phyloP scores from a whole-genome alignment of 2,797 vertebrate species.

The Limosa lapponica region DNA sequence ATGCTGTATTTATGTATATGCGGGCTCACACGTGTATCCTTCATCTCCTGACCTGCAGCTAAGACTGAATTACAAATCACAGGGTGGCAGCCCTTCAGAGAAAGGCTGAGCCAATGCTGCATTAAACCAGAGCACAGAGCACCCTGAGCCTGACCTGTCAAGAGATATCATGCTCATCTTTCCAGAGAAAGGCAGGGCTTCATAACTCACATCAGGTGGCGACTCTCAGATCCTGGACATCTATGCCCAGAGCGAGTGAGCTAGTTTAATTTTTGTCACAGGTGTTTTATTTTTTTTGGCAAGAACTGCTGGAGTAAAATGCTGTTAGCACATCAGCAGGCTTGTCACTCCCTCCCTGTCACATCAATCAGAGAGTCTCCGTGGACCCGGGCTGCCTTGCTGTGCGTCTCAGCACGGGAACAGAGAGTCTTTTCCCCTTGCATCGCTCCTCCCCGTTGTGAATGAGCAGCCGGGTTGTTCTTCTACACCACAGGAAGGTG shows the following conservation, averaged over 20 bases:
- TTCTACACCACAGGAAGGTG: neutral
- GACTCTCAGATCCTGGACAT: neutral
- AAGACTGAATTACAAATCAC: conserved; percentile 65
- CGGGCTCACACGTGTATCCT: neutral
- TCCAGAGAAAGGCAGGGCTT: neutral
- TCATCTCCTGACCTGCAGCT: conserved; percentile 35
- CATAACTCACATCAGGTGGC: neutral
- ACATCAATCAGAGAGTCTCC: conserved; percentile 48
- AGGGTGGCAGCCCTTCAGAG: conserved; percentile 34
- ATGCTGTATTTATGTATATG: neutral
- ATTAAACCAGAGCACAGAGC: conserved; percentile 22
- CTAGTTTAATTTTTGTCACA: conserved; percentile 6
- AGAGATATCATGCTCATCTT: neutral
- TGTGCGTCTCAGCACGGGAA: neutral
- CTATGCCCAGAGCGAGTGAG: neutral
- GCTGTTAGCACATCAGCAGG: conserved; percentile 48
- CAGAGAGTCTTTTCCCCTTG: neutral
- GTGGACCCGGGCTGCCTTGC: neutral
- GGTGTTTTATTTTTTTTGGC: conserved; percentile 40
- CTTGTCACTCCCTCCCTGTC: conserved; percentile 44
- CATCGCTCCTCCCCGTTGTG: accelerated
- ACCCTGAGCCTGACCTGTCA: neutral
- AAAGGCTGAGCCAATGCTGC: neutral
- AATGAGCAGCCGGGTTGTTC: neutral
- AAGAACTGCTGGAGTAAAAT: conserved; percentile 24